Percentiles rank a stretch among this genome's conserved stretches.
Evolutionary conservation across 2,113 vertebrate species (phyloP).

Genomic region (Redunca redunca): DNA sequence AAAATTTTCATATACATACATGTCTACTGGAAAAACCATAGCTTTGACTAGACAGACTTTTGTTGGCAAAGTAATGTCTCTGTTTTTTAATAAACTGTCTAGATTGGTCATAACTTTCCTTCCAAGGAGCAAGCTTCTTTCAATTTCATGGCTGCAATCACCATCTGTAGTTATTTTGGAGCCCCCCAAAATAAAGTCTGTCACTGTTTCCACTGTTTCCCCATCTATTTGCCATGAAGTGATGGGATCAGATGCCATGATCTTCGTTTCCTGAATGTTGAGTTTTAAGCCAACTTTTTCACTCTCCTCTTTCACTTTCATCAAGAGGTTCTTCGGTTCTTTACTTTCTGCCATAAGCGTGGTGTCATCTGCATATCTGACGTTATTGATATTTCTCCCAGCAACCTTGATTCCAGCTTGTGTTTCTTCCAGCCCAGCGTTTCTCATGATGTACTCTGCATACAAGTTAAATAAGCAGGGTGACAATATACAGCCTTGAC

Average conservation of each 20-base stretch:
- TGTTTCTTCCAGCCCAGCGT: accelerated
- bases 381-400: not conserved
- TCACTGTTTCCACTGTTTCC: not conserved
- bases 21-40: not conserved
- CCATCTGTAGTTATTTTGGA: not conserved
- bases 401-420: not conserved
- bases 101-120: not conserved
- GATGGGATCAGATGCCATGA: not conserved
- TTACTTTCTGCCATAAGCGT: not conserved
- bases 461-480: not conserved
- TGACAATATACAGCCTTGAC: not conserved
- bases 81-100: not conserved
- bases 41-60: not conserved
- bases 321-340: not conserved
- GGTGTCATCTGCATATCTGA: not conserved
- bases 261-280: not conserved
- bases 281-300: not conserved
- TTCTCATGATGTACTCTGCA: not conserved
- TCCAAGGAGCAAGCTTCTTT: not conserved
- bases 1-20: not conserved
- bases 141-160: not conserved
- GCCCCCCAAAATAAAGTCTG: not conserved
- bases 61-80: not conserved
- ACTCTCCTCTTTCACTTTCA: not conserved
- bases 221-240: not conserved